These are phyloP conservation scores for Timema cristinae DNA, from an alignment of 2,888 invertebrate species.

Conservation along the genomic window DNA sequence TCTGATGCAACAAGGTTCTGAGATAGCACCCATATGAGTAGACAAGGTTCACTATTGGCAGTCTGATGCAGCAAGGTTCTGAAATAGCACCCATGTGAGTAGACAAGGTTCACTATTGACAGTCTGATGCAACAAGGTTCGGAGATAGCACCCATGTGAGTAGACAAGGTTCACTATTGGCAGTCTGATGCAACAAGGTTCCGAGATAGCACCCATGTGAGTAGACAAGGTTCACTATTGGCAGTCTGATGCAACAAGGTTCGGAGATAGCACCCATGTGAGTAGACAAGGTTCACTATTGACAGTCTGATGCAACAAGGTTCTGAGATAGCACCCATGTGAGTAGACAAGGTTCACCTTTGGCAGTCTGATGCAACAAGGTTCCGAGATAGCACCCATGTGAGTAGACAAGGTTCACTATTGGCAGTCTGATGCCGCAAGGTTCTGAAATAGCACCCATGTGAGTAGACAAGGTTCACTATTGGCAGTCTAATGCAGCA, in stretches of 20 bases:
- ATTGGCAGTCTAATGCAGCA: too few species aligned
- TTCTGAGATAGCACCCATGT: slow-evolving; percentile 83
- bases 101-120: slow-evolving; percentile 85
- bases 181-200: slow-evolving; percentile 80
- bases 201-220: slow-evolving; percentile 83
- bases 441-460: too few species aligned
- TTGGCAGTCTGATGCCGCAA: too few species aligned
- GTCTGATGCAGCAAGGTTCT: slow-evolving; percentile 80
- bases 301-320: slow-evolving; percentile 84
- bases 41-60: slow-evolving; percentile 86
- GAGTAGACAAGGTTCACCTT: too few species aligned
- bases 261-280: slow-evolving; percentile 84
- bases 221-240: slow-evolving; percentile 83
- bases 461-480: too few species aligned
- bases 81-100: slow-evolving; percentile 82
- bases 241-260: slow-evolving; percentile 81
- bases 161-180: slow-evolving; percentile 86
- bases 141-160: slow-evolving; percentile 81
- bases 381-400: too few species aligned
- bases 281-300: slow-evolving; percentile 80
- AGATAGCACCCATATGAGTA: slow-evolving; percentile 80
- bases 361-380: too few species aligned
- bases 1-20: slow-evolving; percentile 81
- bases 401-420: too few species aligned
- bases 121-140: slow-evolving; percentile 83